Percentiles rank a stretch among this genome's conserved stretches.
These are phyloP conservation scores for Aleiodes leptofemur DNA, from an alignment of 2,888 invertebrate genomes.

Conservation along the genomic window DNA sequence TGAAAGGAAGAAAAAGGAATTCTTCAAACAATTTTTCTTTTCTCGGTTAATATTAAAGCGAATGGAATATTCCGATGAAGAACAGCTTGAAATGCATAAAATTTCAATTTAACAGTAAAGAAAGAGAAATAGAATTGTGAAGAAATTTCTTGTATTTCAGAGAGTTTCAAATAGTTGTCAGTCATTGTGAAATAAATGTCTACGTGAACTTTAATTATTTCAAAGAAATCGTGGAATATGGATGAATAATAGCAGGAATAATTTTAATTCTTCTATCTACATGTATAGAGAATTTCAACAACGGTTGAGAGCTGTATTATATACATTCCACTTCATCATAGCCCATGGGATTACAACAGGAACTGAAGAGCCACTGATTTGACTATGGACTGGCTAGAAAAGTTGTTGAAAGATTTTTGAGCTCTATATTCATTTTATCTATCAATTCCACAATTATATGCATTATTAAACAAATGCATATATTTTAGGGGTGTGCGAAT, in stretches of 20 bases:
- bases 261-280: not conserved
- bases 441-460: conserved; percentile 10
- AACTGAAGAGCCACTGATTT: conserved; percentile 8
- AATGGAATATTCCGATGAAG: no score
- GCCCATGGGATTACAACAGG: conserved; percentile 18
- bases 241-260: not conserved
- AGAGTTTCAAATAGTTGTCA: not conserved
- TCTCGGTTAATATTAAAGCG: no score
- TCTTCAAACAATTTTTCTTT: no score
- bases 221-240: no score
- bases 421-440: not conserved
- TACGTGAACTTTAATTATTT: not conserved
- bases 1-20: no score
- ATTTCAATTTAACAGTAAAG: not conserved
- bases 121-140: not conserved
- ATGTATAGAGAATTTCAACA: not conserved
- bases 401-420: conserved; percentile 20
- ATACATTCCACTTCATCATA: conserved; percentile 12
- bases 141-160: not conserved
- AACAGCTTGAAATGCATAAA: not conserved
- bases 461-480: not conserved
- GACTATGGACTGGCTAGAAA: conserved; percentile 6
- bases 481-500: no score
- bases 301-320: not conserved
- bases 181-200: not conserved